Base-by-base conservation (phyloP, 2,888 invertebrate genomes). In the Macaria liturata region DNA sequence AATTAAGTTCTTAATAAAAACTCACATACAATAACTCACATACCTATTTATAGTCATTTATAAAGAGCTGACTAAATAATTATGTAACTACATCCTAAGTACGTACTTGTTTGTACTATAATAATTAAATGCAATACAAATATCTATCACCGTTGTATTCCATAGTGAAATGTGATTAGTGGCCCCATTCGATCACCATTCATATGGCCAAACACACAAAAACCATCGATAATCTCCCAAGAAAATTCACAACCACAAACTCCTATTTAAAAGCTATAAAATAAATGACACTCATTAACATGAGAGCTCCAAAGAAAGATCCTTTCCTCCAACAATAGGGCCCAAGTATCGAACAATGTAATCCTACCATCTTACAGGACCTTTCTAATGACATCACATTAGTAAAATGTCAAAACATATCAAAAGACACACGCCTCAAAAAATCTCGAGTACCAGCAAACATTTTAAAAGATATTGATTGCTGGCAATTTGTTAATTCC, bases 391-490 rank as follows among this genome's bases (percentile, higher is more conserved):
- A 84, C 81, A 79, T 50, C 83, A 68, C 89, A 91, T 91, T 91
- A 91, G 90, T 91, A 88, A 89, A 85, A 83, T 88, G 91, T 91
- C 91, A 90, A 83, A 91, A 91, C 90, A 91, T 77, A 86, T 88
- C 86, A 89, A 88, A 88, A 82, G 80, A 86, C 84, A 83, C 81
- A 78, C 81, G 75, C 77, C 73, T 75, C 70, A 78, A 76, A 72
- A 42, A 70, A 71, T 78, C 79, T 80, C 69, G 71, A 84, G 78
- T 70, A 75, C 75, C 72, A 70, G 73, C 75, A 78, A 81, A 81
- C 73, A 73, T 80, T 76, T 71, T 70, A 68, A 80, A 77, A 64
- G 76, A 81, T 88, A 91, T 89, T 87, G 84, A 91, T 91, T 75
- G 83, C 75, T 57, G 67, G 85, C 78, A 79, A 91, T 91, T 90